phyloP scores from a whole-genome alignment of 1,140 invertebrate genomes.

The Drosophila orena region DNA sequence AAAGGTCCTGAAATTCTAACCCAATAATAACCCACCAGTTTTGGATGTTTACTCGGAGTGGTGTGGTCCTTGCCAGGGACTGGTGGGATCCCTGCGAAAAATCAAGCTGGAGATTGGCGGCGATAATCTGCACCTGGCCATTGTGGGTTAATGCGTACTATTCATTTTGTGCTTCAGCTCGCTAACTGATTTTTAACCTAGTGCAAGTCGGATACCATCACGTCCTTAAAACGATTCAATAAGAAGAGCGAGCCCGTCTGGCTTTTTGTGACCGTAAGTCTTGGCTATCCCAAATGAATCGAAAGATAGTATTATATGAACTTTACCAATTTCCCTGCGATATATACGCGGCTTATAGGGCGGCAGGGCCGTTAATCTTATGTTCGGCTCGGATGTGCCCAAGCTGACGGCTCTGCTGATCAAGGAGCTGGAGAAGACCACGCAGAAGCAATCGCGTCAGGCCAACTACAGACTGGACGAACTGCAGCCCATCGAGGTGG shows the following conservation, averaged over 20 bases:
- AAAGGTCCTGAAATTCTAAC: rapidly evolving
- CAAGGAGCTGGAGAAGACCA: constrained; percentile 88
- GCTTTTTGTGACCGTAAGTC: constrained; percentile 93
- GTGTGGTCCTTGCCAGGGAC: constrained; percentile 95
- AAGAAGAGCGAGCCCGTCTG: constrained; percentile 95
- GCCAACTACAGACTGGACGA: constrained; percentile 85
- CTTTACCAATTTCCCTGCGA: too few relatives aligned
- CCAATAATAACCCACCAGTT: constrained; percentile 86
- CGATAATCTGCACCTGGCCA: constrained; percentile 91
- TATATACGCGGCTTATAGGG: too few relatives aligned
- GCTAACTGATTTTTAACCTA: constrained; percentile 7
- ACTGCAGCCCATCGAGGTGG: constrained; percentile 86
- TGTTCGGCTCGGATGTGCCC: constrained; percentile 94
- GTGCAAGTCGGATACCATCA: constrained; percentile 91
- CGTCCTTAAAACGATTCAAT: constrained; percentile 91
- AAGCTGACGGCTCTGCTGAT: constrained; percentile 89
- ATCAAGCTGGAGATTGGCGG: constrained; percentile 95
- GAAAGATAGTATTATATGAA: too few relatives aligned
- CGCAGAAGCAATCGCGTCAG: constrained; percentile 72
- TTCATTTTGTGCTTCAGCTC: neutral
- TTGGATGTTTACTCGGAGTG: constrained; percentile 96
- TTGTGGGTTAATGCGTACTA: constrained; percentile 86
- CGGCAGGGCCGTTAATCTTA: constrained; percentile 91
- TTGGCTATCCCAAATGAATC: too few relatives aligned
- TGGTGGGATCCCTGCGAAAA: constrained; percentile 94